These are phyloP conservation scores for Bombus huntii DNA, from an alignment of 1,140 invertebrate species.

Conservation along the genomic window DNA sequence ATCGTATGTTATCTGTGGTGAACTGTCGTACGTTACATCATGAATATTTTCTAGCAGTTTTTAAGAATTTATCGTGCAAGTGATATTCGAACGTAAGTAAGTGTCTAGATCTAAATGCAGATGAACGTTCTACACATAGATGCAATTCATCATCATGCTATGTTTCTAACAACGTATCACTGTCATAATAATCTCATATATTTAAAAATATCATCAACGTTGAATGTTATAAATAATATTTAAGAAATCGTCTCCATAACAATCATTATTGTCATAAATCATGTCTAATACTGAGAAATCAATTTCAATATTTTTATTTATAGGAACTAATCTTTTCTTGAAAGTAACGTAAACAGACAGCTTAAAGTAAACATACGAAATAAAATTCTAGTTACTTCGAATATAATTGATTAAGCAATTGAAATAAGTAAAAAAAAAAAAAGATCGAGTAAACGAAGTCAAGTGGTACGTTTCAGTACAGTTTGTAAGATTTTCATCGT, in stretches of 20 bases:
- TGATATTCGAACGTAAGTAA: neutral
- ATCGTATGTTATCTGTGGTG: slow-evolving; percentile 55
- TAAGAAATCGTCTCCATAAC: no score
- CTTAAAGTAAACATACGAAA: neutral
- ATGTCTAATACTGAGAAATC: neutral
- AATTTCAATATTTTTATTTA: neutral
- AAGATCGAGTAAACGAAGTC: neutral
- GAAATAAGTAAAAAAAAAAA: neutral
- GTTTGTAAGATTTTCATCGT: neutral
- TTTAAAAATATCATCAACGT: neutral
- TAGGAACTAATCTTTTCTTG: neutral
- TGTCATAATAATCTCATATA: neutral
- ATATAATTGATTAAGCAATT: no score
- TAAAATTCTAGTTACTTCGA: neutral
- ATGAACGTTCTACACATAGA: neutral
- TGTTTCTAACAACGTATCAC: neutral
- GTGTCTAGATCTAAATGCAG: neutral
- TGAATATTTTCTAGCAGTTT: neutral
- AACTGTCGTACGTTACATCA: slow-evolving; percentile 25
- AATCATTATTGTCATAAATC: neutral
- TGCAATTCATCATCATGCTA: neutral
- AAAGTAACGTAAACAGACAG: neutral
- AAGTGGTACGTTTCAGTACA: neutral
- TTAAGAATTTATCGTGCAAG: neutral
- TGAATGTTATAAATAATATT: neutral